Percentiles rank a stretch among this genome's conserved stretches.
Conservation (phyloP, 2,113 vertebrate species). For the Gila orcuttii region DNA sequence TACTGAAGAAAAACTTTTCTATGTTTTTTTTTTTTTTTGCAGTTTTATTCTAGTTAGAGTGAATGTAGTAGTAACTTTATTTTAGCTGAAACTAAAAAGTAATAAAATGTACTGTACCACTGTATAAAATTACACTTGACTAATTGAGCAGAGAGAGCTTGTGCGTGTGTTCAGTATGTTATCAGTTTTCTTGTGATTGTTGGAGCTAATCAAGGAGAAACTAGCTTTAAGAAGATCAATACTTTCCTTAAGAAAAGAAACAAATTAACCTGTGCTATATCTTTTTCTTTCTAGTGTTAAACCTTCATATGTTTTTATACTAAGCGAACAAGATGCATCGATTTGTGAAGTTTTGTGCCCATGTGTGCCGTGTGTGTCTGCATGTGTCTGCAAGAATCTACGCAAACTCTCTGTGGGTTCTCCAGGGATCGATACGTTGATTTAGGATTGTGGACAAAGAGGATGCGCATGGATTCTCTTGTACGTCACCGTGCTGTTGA, state of each 20-base stretch:
- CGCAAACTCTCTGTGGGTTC: slow-evolving; percentile 2
- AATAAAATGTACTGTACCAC: not conserved
- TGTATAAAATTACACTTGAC: not conserved
- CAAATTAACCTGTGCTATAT: not conserved
- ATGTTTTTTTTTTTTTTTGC: too few species aligned
- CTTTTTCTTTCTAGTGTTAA: slow-evolving; percentile 15
- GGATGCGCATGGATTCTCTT: slow-evolving; percentile 37
- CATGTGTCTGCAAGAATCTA: slow-evolving; percentile 16
- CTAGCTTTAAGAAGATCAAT: slow-evolving; percentile 43
- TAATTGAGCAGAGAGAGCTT: not conserved
- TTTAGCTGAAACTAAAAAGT: not conserved
- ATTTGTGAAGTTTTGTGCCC: not conserved
- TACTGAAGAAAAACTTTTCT: too few species aligned
- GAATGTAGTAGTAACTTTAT: too few species aligned
- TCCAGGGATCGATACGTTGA: slow-evolving; percentile 34
- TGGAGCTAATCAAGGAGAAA: slow-evolving; percentile 37
- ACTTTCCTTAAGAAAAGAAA: slow-evolving; percentile 18
- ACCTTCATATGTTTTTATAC: not conserved
- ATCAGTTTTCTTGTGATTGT: slow-evolving; percentile 31
- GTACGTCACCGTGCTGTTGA: slow-evolving; percentile 33
- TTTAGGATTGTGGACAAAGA: slow-evolving; percentile 38
- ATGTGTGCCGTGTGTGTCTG: slow-evolving; percentile 7
- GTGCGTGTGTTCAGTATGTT: not conserved
- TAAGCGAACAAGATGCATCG: slow-evolving; percentile 1
- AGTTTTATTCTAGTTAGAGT: too few species aligned